These are phyloP conservation scores for Phyllostomus discolor DNA, from an alignment of 2,113 vertebrate genomes.

Conservation along the genomic window DNA sequence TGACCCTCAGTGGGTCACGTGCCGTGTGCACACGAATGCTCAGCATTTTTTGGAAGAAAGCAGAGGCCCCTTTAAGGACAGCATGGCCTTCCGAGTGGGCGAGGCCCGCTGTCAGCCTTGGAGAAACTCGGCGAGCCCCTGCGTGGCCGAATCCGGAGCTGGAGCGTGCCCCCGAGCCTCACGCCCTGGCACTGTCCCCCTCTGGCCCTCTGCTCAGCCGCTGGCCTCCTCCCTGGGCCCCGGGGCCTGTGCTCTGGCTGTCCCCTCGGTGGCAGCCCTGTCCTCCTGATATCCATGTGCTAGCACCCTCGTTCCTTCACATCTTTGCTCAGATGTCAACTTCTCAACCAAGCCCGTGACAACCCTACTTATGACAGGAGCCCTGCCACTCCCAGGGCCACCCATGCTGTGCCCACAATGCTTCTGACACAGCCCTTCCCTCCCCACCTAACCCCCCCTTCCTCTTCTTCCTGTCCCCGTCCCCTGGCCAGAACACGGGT, in stretches of 20 bases:
- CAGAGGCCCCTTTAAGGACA: not conserved
- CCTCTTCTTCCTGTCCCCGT: not conserved
- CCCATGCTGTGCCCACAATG: not conserved
- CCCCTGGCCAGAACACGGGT: not conserved
- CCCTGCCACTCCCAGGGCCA: not conserved
- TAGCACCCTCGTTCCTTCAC: not conserved
- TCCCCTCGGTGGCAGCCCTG: not conserved
- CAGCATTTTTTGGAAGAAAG: not conserved
- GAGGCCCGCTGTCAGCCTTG: not conserved
- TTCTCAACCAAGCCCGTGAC: not conserved
- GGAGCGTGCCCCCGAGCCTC: not conserved
- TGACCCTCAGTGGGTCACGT: not conserved
- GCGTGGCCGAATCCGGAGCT: not conserved
- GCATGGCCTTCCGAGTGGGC: not conserved
- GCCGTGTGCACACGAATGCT: not conserved
- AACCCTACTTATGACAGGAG: not conserved
- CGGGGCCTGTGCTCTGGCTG: not conserved
- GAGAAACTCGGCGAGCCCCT: not conserved
- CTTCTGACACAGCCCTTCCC: not conserved
- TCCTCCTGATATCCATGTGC: not conserved
- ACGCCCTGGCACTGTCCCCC: rapidly evolving
- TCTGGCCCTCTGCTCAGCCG: not conserved
- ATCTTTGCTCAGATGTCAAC: not conserved
- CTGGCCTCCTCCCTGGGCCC: not conserved
- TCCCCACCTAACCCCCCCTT: not conserved